Conservation (phyloP, 35 echinoderm and acorn worm genomes). For the Apostichopus californicus region DNA sequence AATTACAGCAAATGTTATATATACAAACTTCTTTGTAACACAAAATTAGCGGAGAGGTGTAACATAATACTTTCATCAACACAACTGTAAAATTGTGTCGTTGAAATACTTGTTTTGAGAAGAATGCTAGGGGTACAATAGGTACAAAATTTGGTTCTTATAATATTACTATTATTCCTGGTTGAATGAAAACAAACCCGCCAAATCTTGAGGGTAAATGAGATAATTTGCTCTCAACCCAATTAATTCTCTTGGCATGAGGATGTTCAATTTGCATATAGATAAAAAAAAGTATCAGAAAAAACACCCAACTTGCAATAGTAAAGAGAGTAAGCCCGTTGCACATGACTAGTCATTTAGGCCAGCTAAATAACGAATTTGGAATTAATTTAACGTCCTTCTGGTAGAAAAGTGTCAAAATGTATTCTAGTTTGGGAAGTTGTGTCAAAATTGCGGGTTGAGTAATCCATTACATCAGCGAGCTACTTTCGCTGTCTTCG, state of each 20-base stretch:
- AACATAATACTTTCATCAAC: no score
- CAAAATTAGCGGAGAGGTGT: no score
- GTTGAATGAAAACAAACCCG: background rate
- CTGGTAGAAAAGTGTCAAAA: conserved; percentile 28
- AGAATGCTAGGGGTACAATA: no score
- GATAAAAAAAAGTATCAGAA: background rate
- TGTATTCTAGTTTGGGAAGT: conserved; percentile 44
- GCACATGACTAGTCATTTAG: conserved; percentile 42
- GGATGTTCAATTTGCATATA: conserved; percentile 32
- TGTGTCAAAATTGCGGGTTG: conserved; percentile 10
- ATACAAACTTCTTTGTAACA: no score
- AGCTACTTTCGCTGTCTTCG: no score
- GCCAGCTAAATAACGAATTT: conserved; percentile 39
- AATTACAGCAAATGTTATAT: no score
- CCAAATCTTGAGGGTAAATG: conserved; percentile 34
- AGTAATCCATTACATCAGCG: background rate
- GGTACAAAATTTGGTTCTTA: background rate
- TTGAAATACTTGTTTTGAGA: no score
- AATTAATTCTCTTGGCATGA: conserved; percentile 14
- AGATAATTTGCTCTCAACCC: conserved; percentile 9
- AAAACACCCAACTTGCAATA: background rate
- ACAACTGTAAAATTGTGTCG: no score
- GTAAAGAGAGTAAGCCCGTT: conserved; percentile 19
- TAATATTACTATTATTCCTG: background rate
- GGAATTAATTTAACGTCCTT: conserved; percentile 41